These are phyloP conservation scores for Malurus cyaneus DNA, from an alignment of 2,113 vertebrate species.

Conservation along the genomic window DNA sequence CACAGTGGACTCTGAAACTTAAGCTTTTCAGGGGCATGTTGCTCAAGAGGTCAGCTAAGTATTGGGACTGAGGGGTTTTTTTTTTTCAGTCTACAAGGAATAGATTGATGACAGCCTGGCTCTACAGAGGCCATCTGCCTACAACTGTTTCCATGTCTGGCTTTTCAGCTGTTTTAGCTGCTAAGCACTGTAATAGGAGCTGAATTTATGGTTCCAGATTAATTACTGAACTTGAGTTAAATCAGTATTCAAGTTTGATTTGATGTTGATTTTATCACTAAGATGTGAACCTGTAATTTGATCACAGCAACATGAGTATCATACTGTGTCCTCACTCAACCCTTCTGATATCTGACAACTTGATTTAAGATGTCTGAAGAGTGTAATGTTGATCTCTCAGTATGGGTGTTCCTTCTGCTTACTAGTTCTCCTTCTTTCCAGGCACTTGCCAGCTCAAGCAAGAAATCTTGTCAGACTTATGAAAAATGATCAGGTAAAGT, in stretches of 20 bases:
- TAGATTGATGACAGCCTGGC: not conserved
- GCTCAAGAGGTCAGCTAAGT: not conserved
- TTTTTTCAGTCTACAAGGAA: not conserved
- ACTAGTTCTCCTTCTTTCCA: constrained; percentile 56
- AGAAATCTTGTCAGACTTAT: constrained; percentile 79
- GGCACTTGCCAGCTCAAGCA: constrained; percentile 81
- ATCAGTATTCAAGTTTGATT: not conserved
- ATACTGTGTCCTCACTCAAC: not conserved
- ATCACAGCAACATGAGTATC: not conserved
- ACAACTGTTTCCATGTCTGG: not conserved
- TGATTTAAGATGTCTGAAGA: not conserved
- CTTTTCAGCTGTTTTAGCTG: not conserved
- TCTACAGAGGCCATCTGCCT: not conserved
- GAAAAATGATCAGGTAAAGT: constrained; percentile 83
- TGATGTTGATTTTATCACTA: not conserved
- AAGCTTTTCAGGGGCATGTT: not conserved
- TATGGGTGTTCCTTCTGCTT: not conserved
- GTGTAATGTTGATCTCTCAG: not conserved
- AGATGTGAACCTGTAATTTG: not conserved
- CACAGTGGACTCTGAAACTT: not conserved
- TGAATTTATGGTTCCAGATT: not conserved
- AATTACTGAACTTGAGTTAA: not conserved
- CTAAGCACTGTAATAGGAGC: not conserved
- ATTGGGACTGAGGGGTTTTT: not conserved
- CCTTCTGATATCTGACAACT: not conserved